Evolutionary conservation across 2,888 invertebrate species (phyloP).

Genomic region (Podotricha telesiphe): DNA sequence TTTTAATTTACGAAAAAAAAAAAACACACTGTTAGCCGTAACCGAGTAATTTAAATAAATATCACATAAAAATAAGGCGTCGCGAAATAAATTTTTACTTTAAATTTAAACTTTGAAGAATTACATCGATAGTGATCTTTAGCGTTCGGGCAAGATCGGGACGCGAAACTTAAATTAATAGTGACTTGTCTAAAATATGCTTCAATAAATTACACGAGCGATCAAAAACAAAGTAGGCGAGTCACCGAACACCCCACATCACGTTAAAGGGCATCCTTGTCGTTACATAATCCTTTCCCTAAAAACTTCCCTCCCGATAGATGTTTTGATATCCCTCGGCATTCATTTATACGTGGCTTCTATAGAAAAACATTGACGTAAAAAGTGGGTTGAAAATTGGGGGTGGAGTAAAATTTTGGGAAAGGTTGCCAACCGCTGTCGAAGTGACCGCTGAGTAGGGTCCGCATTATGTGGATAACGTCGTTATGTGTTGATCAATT

Average conservation of each 20-base stretch:
- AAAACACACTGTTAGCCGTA: constrained; percentile 7
- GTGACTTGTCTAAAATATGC: constrained; percentile 42
- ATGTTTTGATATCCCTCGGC: constrained; percentile 81
- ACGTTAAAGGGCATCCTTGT: constrained; percentile 61
- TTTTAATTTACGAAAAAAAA: constrained; percentile 7
- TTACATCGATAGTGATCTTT: constrained; percentile 12
- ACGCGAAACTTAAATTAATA: constrained; percentile 33
- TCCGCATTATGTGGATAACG: constrained; percentile 80
- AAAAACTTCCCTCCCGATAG: constrained; percentile 75
- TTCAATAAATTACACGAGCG: constrained; percentile 45
- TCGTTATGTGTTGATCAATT: constrained; percentile 83
- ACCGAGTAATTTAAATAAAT: constrained; percentile 13
- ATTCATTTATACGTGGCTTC: constrained; percentile 71
- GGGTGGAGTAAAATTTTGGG: constrained; percentile 60
- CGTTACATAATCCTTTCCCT: constrained; percentile 74
- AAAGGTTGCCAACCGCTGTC: constrained; percentile 78
- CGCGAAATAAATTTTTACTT: neutral
- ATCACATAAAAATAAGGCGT: constrained; percentile 6
- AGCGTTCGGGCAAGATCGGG: neutral
- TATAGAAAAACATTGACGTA: constrained; percentile 84
- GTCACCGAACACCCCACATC: constrained; percentile 47
- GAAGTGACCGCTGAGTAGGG: constrained; percentile 83
- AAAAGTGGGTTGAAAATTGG: constrained; percentile 78
- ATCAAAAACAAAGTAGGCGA: constrained; percentile 48
- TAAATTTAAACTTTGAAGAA: constrained; percentile 1